Base-by-base conservation (phyloP, 2,888 invertebrate species). In the Eilema depressum region DNA sequence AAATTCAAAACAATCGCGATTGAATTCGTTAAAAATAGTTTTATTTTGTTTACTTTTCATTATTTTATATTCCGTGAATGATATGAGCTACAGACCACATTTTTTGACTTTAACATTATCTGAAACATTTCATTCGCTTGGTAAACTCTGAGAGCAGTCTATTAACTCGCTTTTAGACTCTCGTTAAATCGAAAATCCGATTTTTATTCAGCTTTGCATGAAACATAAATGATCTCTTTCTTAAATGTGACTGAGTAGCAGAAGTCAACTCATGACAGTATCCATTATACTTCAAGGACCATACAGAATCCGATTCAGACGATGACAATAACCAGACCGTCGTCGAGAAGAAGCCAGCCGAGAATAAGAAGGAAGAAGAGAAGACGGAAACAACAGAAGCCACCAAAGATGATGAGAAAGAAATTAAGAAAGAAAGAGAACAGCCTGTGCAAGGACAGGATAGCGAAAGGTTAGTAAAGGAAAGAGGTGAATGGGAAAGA, bases 281-380 rank as follows among this genome's bases (percentile, higher is more conserved):
- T 23, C 61, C 25, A 28, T 69, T 69, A n/a, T 59, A 17, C 53
- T 56, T 75, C n/a, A 72, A 94, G 94, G 92, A 89, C 79, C 91
- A 86, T 30, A 89, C 93, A 69, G 94, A 92, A 79, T 90, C 94
- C 0, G 95, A 94, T 59, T 90, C 94, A 0, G 95, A 94, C 0
- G 89, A 89, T 25, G 95, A 93, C 0, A 92, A 89, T 72, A 94
- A 95, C 75, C 90, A 91, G 79, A 95, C 95, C 0, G 94, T 95
- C 12, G 92, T 94, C 63, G 95, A 94, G 83, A 95, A 93, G 81
- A 95, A 94, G 69, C 88, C 86, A 28, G 28, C 76, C 8, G 83
- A 85, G 17, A 78, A 73, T 26, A 86, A 88, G 73, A 85, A 87
- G 47, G 91, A 91, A 53, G 86, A 89, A 63, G 87, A 85, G 4